These are phyloP conservation scores for Characodon lateralis DNA, from an alignment of 2,797 vertebrate species.

Conservation along the genomic window DNA sequence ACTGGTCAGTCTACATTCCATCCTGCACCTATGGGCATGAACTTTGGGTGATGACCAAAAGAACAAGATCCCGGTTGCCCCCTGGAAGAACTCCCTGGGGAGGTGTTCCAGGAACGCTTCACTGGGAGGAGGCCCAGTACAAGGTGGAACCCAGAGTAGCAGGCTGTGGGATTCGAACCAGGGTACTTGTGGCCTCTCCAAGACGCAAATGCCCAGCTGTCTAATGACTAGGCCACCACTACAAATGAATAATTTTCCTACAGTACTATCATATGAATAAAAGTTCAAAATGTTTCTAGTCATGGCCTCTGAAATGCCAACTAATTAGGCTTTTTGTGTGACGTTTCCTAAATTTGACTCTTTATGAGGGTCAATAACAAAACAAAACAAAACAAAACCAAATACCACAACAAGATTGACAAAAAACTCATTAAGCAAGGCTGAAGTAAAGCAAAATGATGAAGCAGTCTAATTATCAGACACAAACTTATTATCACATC, in stretches of 20 bases:
- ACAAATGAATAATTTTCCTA: not conserved
- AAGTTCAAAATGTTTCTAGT: not conserved
- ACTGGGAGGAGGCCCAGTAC: too few relatives aligned
- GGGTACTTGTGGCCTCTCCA: too few relatives aligned
- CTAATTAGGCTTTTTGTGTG: not conserved
- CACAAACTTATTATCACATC: constrained; percentile 6
- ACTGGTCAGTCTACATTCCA: too few relatives aligned
- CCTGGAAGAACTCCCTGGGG: too few relatives aligned
- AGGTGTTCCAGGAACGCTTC: too few relatives aligned
- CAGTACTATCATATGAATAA: not conserved
- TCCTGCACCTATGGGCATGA: too few relatives aligned
- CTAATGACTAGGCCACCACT: too few relatives aligned
- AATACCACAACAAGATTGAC: not conserved
- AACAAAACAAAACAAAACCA: not conserved
- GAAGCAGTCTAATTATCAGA: not conserved
- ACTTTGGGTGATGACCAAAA: too few relatives aligned
- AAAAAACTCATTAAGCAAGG: not conserved
- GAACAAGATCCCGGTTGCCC: too few relatives aligned
- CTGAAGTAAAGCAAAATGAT: constrained; percentile 1
- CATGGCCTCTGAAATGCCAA: not conserved
- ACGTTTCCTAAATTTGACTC: not conserved
- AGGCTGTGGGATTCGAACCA: too few relatives aligned
- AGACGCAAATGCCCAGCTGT: too few relatives aligned
- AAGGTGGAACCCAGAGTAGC: too few relatives aligned
- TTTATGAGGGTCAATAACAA: not conserved